Base-by-base conservation (phyloP, 2,888 invertebrate genomes). In the Podotricha telesiphe region DNA sequence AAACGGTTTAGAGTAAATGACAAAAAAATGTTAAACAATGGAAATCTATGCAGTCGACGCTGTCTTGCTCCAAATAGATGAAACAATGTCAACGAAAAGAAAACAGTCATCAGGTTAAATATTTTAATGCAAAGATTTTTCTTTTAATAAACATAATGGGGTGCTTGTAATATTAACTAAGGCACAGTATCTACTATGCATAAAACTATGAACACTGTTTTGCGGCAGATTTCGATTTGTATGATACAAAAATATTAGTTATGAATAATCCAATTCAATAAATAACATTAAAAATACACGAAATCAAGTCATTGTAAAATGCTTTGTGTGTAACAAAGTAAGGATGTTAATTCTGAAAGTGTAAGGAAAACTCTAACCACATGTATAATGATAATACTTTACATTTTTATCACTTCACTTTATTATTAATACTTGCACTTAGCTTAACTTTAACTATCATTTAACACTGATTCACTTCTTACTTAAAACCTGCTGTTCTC, bases 1-100 rank as follows among this genome's bases (percentile, higher is more conserved):
- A 62, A 62, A 62, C 62, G 62, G 48, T 62, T 62, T 62, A 62
- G 62, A 62, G 48, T 34, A 62, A 62, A 62, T 62, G 48, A 62
- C 62, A 62, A 62, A 62, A 53, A 62, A 62, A 62, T 34, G 28
- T 50, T 50, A 62, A 62, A 62, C 62, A 62, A 62, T 62, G 62
- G 34, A 62, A 48, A 48, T 62, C 62, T 62, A 62, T 62, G 62
- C 62, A 62, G 62, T 59, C 45, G n/a, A 45, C 19, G 48, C 34
- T 62, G 37, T 48, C 62, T 62, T 62, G 62, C 62, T 62, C 48
- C 62, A 62, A 62, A 62, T 62, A 62, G 47, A 62, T 62, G 62
- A 50, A 62, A 62, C 62, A 62, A 62, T 62, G 62, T 62, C 62
- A 37, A 48, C 62, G 48, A 62, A 62, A 59, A 59, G 59, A 59